Conservation (phyloP, 2,888 invertebrate genomes). For the Ophonus ardosiacus region DNA sequence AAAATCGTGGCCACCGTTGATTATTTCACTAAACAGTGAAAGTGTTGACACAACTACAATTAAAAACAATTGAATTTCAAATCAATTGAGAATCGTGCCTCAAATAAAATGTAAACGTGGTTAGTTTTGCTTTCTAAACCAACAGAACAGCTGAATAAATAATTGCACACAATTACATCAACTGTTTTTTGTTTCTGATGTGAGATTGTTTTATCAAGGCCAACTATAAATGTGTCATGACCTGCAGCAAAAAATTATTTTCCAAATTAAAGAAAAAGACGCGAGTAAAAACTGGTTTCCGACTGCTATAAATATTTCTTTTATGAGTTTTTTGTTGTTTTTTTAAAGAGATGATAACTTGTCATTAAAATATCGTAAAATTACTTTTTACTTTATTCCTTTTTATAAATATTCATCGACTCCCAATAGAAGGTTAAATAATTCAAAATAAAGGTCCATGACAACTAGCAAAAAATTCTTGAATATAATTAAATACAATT, state of each 20-base stretch:
- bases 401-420: slow-evolving; percentile 27
- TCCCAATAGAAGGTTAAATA: slow-evolving; percentile 33
- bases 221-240: slow-evolving; percentile 50
- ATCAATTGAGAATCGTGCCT: slow-evolving; percentile 25
- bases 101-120: slow-evolving; percentile 8
- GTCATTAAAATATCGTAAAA: slow-evolving; percentile 36
- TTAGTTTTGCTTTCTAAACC: slow-evolving; percentile 35
- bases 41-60: slow-evolving; percentile 24
- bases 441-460: slow-evolving; percentile 27
- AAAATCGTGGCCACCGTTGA: neutral
- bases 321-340: neutral
- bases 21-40: slow-evolving; percentile 38
- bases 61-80: slow-evolving; percentile 32
- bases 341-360: slow-evolving; percentile 13
- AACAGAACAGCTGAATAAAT: slow-evolving; percentile 26
- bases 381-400: slow-evolving; percentile 20
- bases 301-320: slow-evolving; percentile 32
- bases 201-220: slow-evolving; percentile 46
- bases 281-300: neutral
- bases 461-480: neutral
- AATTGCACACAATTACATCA: slow-evolving; percentile 37
- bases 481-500: slow-evolving; percentile 7
- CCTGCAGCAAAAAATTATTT: slow-evolving; percentile 47
- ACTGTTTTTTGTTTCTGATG: slow-evolving; percentile 25
- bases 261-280: slow-evolving; percentile 21